A percentile compares a stretch with the other conserved stretches of the same genome.
Conservation (phyloP, 2,113 vertebrate species). For the Channa maculata region DNA sequence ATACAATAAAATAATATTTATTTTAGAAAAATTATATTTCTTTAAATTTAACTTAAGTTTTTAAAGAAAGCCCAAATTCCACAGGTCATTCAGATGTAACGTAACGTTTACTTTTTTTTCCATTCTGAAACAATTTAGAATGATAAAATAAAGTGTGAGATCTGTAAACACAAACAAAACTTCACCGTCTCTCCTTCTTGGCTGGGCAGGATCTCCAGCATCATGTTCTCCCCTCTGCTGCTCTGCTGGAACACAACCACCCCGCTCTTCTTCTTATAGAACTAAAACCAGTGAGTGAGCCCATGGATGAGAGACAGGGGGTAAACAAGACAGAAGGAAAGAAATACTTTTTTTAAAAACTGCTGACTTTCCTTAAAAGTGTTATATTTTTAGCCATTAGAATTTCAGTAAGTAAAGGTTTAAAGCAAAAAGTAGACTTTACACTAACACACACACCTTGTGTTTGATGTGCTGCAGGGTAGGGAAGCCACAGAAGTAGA, state of each 20-base stretch:
- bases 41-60: no score
- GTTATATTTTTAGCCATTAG: neutral
- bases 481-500: slow-evolving; percentile 98
- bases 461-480: slow-evolving; percentile 95
- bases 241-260: slow-evolving; percentile 97
- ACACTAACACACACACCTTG: slow-evolving; percentile 78
- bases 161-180: neutral
- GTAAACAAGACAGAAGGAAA: neutral
- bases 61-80: no score
- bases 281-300: slow-evolving; percentile 76
- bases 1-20: no score
- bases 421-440: no score
- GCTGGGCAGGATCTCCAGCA: slow-evolving; percentile 87
- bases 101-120: no score
- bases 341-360: neutral
- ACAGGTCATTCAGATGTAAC: no score
- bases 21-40: no score
- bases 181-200: slow-evolving; percentile 85
- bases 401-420: no score
- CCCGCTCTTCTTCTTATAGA: slow-evolving; percentile 91
- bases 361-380: no score
- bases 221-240: slow-evolving; percentile 97
- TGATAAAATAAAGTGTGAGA: neutral
- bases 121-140: no score
- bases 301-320: neutral